A percentile compares a stretch with the other conserved stretches of the same genome.
These are phyloP conservation scores for Nannobrachium achirus DNA, from an alignment of 2,113 vertebrate species.

Conservation along the genomic window DNA sequence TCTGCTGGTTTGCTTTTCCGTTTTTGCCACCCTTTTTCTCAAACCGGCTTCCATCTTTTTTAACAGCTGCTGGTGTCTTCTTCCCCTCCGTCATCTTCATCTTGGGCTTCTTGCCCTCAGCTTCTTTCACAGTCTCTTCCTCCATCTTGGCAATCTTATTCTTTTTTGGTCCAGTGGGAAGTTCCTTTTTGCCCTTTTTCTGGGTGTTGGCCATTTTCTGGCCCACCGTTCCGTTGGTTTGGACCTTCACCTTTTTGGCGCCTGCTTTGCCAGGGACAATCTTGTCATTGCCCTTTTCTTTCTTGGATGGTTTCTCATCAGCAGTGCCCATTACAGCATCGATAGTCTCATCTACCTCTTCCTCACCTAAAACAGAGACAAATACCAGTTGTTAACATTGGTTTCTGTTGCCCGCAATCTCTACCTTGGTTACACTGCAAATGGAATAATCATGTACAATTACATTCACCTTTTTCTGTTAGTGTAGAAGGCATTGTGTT, in stretches of 20 bases:
- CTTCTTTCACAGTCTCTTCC: constrained; percentile 49
- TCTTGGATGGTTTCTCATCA: constrained; percentile 48
- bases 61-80: constrained; percentile 49
- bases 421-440: background rate
- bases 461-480: constrained; percentile 66
- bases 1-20: constrained; percentile 49
- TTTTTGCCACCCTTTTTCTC: constrained; percentile 72
- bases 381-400: constrained; percentile 8
- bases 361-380: constrained; percentile 52
- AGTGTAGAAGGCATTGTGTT: constrained; percentile 83
- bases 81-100: constrained; percentile 35
- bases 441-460: background rate
- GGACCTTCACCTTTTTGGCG: constrained; percentile 21
- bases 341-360: constrained; percentile 46
- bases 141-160: constrained; percentile 71
- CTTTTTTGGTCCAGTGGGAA: constrained; percentile 61
- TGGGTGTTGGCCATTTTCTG: constrained; percentile 25
- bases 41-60: constrained; percentile 61
- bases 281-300: constrained; percentile 48
- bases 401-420: background rate
- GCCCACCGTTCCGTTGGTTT: constrained; percentile 57
- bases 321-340: constrained; percentile 32
- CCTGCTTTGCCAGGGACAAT: constrained; percentile 23
- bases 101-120: constrained; percentile 36
- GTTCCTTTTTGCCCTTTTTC: constrained; percentile 55